Evolutionary conservation across 2,797 vertebrate species (phyloP), one percentile per base, ranked within the genome.

Genomic region (Dipus sagitta): DNA sequence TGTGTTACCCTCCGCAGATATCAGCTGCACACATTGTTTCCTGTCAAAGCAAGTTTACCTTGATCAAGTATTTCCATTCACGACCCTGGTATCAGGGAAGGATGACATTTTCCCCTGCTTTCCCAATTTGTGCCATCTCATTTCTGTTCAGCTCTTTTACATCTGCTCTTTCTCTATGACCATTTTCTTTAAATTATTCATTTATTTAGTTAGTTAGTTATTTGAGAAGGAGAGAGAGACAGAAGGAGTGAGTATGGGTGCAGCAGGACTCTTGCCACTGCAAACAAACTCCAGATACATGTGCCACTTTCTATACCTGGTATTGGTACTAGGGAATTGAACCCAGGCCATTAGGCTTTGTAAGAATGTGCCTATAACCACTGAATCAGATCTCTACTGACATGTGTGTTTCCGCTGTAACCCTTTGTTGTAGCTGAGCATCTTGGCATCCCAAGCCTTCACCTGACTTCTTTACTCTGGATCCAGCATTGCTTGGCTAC

Each of bases 1-100:
- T 80, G 28, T 77, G 68, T 81, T 93, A 92, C 88, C 88, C 95
- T 96, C 95, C 88, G 96, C 60, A 95, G 89, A 96, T 90, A 79
- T 95, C 82, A 67, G 65, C 34, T 92, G 95, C 65, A 93, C 75
- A 34, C 74, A 74, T 90, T 94, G 88, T 92, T 97, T 83, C 14
- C 18, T 91, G 70, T 42, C 38, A 86, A 85, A 93, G 87, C 54
- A 78, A 75, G 7, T 68, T 92, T 52, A 65, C 60, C 26, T 92
- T 65, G 13, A 28, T 64, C 47, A 68, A 26, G 28, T 54, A 12
- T 86, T 86, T 34, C n/a, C 20, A 91, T 1, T 77, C 42, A 42
- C 13, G 38, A 82, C 26, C 6, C 24, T 21, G 47, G 34, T 14
- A n/a, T 91, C 23, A 90, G 24, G 38, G 30, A 47, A 47, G 47